Evolutionary conservation across 2,797 vertebrate species (phyloP), one percentile per base, ranked within the genome.

Genomic region (Meriones psammophilus): DNA sequence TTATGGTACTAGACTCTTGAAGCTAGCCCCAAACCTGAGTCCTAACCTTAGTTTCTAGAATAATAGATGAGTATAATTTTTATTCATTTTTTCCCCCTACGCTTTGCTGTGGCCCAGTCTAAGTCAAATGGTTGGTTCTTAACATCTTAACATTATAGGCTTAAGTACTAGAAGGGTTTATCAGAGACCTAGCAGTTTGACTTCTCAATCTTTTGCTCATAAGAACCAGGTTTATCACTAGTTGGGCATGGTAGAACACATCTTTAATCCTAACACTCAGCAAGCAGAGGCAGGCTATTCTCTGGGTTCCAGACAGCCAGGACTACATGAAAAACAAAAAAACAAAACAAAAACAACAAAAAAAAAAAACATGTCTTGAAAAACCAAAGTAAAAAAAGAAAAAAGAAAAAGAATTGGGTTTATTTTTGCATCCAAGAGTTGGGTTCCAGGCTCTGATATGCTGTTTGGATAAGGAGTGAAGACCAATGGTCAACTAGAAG

Each of bases 11-110:
- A 58, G 42, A 96, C 83, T 92, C 87, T 81, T 79, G 13, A 92
- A 83, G 36, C 71, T 88, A 85, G 46, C 92, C 18, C 60, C 30
- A 93, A 95, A 89, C 78, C n/a, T 94, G 56, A 92, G 86, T 71
- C 36, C 54, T 94, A 54, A 88, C 24, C 33, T 20, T 39, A 66
- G 68, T 89, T 87, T 80, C 71, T 73, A 39, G 69, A 91, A 33
- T 90, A 81, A 91, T 87, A 33, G 24, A 46, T 92, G 7, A 42
- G 3, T 88, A 15, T 66, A 73, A 71, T 95, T 92, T 81, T 20
- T 2, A 2, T 81, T 28, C 69, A 28, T 93, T 94, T 91, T 92
- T 92, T 83, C 24, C 46, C 74, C 60, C 50, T n/a, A 88, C 46
- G 50, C 39, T 84, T 78, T 94, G n/a, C 73, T 54, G 24, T 71